Base-by-base conservation (phyloP, 2,888 invertebrate genomes). In the Uropetala carovei region DNA sequence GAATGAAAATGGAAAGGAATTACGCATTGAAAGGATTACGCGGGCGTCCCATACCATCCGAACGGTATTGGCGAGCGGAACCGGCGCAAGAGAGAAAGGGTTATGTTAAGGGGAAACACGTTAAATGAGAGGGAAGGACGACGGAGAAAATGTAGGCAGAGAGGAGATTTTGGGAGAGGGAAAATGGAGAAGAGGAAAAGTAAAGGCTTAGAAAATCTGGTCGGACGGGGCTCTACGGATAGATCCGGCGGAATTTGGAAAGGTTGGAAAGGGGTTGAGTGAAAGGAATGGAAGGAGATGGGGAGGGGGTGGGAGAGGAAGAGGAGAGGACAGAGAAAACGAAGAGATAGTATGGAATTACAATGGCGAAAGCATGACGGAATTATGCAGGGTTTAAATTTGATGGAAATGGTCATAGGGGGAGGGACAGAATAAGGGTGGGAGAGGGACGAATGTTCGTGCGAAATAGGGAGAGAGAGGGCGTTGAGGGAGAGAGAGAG, bases 351-450 rank as follows among this genome's bases (percentile, higher is more conserved):
- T 9, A 27, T 11, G 60, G 60, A 86, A 60, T 60, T 14, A 64
- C 86, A 60, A 86, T 86, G 60, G 30, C 22, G 86, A 60, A 43
- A 60, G 86, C 18, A 14, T 27, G 60, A 86, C 18, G 60, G 60
- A 86, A 60, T 86, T 86, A 86, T 30, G 30, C 86, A 86, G 60
- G 86, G 86, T 59, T 18, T 16, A 22, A 60, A 60, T 30, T 60
- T 86, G 60, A 60, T 86, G 60, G 60, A 30, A 30, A 22, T 9
- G 60, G 30, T 13, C 85, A 59, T 59, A 16, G 64, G 16, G 64
- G n/a, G 16, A 64, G 16, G 7, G 18, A 18, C 18, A 68, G n/a
- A 68, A 68, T 18, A 14, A 64, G n/a, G 7, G 64, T 64, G 14
- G 68, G 22, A n/a, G n/a, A n/a, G n/a, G 68, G n/a, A 16, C 16